These are phyloP conservation scores for Leucophora obtusa DNA, from an alignment of 2,888 invertebrate species.

Conservation along the genomic window DNA sequence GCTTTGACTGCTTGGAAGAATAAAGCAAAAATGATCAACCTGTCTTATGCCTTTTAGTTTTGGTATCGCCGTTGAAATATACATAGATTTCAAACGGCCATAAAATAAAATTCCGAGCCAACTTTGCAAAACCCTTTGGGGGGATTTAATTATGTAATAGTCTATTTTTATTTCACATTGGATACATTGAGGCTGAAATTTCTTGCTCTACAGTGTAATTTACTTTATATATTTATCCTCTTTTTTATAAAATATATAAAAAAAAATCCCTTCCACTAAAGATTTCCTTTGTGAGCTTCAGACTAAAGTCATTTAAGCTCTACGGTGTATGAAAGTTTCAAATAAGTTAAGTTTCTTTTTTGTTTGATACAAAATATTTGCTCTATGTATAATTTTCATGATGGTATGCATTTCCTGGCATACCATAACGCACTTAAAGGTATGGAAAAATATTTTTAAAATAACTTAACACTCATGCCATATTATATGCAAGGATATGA, in stretches of 20 bases:
- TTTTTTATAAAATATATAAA: slow-evolving; percentile 1
- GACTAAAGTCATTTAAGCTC: slow-evolving; percentile 24
- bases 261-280: slow-evolving; percentile 7
- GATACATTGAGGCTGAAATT: no score
- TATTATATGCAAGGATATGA: not conserved
- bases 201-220: no score
- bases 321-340: not conserved
- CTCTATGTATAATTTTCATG: not conserved
- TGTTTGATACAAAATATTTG: not conserved
- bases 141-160: no score
- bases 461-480: slow-evolving; percentile 36
- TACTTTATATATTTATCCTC: not conserved
- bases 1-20: no score
- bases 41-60: no score
- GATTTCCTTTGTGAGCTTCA: slow-evolving; percentile 13
- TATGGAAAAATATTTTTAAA: slow-evolving; percentile 8
- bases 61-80: no score
- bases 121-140: no score
- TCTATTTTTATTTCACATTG: no score
- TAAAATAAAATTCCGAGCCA: no score
- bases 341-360: not conserved
- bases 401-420: not conserved
- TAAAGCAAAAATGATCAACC: no score
- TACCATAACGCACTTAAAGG: not conserved
- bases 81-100: no score